Evolutionary conservation across 2,113 vertebrate species (phyloP), one percentile per base, ranked within the genome.

Genomic region (Numenius arquata): DNA sequence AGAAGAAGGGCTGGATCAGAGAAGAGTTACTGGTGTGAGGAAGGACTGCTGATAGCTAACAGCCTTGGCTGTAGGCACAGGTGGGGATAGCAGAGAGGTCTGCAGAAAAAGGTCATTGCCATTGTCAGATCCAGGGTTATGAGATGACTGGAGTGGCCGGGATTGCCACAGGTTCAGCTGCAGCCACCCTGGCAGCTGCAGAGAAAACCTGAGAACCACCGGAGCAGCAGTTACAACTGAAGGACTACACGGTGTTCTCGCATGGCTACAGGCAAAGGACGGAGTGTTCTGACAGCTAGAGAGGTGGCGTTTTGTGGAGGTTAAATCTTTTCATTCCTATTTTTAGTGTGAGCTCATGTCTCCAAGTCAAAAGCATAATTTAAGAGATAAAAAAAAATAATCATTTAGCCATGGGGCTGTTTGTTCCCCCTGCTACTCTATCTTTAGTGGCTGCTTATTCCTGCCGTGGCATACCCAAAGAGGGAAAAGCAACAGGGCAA

Each of bases 121-220:
- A 32, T 5, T 4, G 26, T 12, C 72, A 58, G 19, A 3, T 2
- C 11, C 0, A 15, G 56, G 55, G 29, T 11, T 71, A 29, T 7
- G 52, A 50, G 36, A 15, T 27, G 50, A 3, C 23, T n/a, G 27
- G 20, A 17, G 47, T 3, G 55, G 8, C 29, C 0, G 0, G 20
- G 58, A 26, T 13, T 62, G 34, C 27, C 5, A 15, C 53, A 55
- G 58, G 52, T 66, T 66, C 38, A 27, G 43, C 38, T 30, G 16
- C 41, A 87, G 45, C 25, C 40, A 13, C 43, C 7, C 29, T 47
- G 56, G 56, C 41, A 78, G 22, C 61, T 66, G 41, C 50, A 75
- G 78, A 32, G 41, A 41, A 50, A 66, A 61, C 8, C 26, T 2
- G 27, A 50, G 59, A 40, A 59, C 52, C 75, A 12, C 27, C 0